Percentiles rank a stretch among this genome's conserved stretches.
Evolutionary conservation across 2,888 invertebrate species (phyloP).

Genomic region (Nomada hirtipes): DNA sequence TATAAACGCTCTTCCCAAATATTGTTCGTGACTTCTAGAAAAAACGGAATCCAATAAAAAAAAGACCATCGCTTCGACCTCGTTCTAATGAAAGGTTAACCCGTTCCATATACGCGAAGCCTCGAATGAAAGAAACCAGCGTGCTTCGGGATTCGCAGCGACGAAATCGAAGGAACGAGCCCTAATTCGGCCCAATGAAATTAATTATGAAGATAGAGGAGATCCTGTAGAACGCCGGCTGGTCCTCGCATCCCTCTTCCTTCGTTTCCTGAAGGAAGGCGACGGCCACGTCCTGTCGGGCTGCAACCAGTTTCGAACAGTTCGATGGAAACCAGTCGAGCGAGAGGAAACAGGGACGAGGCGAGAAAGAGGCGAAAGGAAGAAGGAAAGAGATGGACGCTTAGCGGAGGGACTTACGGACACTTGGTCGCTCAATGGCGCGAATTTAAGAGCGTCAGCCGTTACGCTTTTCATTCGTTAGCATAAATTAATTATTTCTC

Average conservation of each 20-base stretch:
- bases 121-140: conserved; percentile 30
- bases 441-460: conserved; percentile 83
- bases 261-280: conserved; percentile 44
- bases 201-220: conserved; percentile 75
- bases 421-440: conserved; percentile 83
- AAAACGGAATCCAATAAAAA: too few species aligned
- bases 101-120: conserved; percentile 22
- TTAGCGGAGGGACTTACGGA: conserved; percentile 78
- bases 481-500: conserved; percentile 83
- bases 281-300: conserved; percentile 65
- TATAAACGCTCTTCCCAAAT: too few species aligned
- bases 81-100: conserved; percentile 5
- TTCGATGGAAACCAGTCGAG: conserved; percentile 82
- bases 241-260: conserved; percentile 52
- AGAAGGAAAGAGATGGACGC: conserved; percentile 64
- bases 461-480: conserved; percentile 84
- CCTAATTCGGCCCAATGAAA: conserved; percentile 72
- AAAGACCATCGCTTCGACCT: too few species aligned
- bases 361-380: conserved; percentile 65
- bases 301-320: conserved; percentile 80
- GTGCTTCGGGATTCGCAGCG: background rate
- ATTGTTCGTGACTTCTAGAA: too few species aligned
- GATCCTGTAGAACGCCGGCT: conserved; percentile 51
- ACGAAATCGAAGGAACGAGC: conserved; percentile 31
- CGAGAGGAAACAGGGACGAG: conserved; percentile 68